These are phyloP conservation scores for Aplochiton taeniatus DNA, from an alignment of 2,797 vertebrate genomes.

Conservation along the genomic window DNA sequence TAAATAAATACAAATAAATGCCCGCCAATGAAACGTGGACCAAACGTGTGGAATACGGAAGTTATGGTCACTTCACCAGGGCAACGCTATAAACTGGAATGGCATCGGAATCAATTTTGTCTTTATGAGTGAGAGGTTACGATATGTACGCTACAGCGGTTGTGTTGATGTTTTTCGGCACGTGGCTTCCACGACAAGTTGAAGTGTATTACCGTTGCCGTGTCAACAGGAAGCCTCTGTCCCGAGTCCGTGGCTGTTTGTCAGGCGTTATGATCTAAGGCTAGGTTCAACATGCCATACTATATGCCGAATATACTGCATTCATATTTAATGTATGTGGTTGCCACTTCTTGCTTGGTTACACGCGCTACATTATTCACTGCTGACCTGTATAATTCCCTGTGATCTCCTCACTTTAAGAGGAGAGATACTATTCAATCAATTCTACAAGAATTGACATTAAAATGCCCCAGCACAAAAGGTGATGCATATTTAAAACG, in stretches of 20 bases:
- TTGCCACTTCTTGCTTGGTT: slow-evolving; percentile 43
- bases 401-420: slow-evolving; percentile 17
- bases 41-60: too few relatives aligned
- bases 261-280: slow-evolving; percentile 23
- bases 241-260: slow-evolving; percentile 7
- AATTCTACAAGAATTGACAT: slow-evolving; percentile 30
- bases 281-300: slow-evolving; percentile 25
- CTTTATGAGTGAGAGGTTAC: too few relatives aligned
- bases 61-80: too few relatives aligned
- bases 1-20: neutral
- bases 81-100: too few relatives aligned
- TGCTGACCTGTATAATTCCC: slow-evolving; percentile 36
- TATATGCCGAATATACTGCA: slow-evolving; percentile 38
- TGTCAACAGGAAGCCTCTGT: neutral
- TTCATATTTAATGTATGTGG: slow-evolving; percentile 47
- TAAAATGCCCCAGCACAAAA: slow-evolving; percentile 19
- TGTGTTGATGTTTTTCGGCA: too few relatives aligned
- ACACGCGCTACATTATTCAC: slow-evolving; percentile 56
- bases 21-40: too few relatives aligned
- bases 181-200: neutral
- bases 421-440: slow-evolving; percentile 24
- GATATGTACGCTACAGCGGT: too few relatives aligned
- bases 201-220: neutral
- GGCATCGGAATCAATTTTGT: too few relatives aligned
- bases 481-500: slow-evolving; percentile 2